phyloP scores from a whole-genome alignment of 2,888 invertebrate genomes.

The Oeneis ivallda region DNA sequence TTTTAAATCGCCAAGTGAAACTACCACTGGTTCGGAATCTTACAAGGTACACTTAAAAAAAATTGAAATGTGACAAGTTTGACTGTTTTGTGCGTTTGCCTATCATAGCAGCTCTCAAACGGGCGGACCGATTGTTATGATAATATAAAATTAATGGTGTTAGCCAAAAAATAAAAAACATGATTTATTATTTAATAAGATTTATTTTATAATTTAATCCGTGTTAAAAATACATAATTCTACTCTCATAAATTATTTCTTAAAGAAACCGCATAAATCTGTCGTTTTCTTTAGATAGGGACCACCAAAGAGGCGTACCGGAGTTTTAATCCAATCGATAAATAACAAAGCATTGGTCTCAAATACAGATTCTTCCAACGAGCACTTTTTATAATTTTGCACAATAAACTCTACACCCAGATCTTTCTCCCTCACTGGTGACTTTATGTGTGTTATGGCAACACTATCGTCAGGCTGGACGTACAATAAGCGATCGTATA shows the following conservation, averaged over 20 bases:
- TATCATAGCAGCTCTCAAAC: too few relatives aligned
- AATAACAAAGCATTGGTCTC: slow-evolving; percentile 59
- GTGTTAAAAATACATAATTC: background rate
- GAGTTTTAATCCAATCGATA: slow-evolving; percentile 85
- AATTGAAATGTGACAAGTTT: too few relatives aligned
- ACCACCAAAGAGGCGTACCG: slow-evolving; percentile 85
- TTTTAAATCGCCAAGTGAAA: too few relatives aligned
- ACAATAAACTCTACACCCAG: slow-evolving; percentile 63
- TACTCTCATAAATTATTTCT: background rate
- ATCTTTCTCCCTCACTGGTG: slow-evolving; percentile 62
- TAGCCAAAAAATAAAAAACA: background rate
- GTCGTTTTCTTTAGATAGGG: slow-evolving; percentile 82
- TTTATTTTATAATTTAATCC: background rate
- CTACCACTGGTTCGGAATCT: too few relatives aligned
- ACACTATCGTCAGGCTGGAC: slow-evolving; percentile 67
- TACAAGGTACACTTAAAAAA: too few relatives aligned
- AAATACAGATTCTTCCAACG: slow-evolving; percentile 56
- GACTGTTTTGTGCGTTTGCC: too few relatives aligned
- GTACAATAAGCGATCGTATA: slow-evolving; percentile 58
- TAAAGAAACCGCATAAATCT: slow-evolving; percentile 82
- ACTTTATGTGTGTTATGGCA: slow-evolving; percentile 60
- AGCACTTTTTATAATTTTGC: slow-evolving; percentile 69
- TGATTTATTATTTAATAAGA: background rate
- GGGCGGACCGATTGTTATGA: too few relatives aligned
- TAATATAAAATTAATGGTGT: background rate